Conservation (phyloP, 2,797 vertebrate species). For the Erpetoichthys calabaricus region DNA sequence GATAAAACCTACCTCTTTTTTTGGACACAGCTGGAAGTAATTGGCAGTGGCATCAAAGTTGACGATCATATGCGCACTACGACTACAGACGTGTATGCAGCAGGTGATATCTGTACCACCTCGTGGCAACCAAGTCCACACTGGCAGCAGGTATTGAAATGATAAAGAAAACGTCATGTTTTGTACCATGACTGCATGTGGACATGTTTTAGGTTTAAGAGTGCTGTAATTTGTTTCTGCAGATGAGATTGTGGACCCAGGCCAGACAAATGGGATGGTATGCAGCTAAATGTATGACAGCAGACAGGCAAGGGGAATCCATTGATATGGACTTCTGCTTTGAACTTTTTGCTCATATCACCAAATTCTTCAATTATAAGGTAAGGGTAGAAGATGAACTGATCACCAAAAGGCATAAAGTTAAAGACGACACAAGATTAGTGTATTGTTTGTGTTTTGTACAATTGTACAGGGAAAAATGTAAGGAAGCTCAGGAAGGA, state of each 20-base stretch:
- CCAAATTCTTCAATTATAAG: constrained; percentile 95
- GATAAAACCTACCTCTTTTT: too few relatives aligned
- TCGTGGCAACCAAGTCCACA: constrained; percentile 68
- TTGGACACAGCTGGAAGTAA: constrained; percentile 57
- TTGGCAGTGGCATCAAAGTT: constrained; percentile 65
- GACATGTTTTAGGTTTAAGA: neutral
- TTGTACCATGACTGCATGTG: neutral
- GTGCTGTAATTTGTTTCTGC: constrained; percentile 6
- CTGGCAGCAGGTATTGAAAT: constrained; percentile 76
- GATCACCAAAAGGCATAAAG: too few relatives aligned
- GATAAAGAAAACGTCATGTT: neutral
- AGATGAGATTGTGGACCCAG: constrained; percentile 97
- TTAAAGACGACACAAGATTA: too few relatives aligned
- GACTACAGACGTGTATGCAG: constrained; percentile 50
- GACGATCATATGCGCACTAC: constrained; percentile 77
- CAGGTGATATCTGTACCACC: constrained; percentile 76
- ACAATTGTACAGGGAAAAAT: too few relatives aligned
- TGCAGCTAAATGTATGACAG: constrained; percentile 71
- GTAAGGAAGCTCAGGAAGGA: too few relatives aligned
- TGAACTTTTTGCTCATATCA: constrained; percentile 89
- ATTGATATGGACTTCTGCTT: constrained; percentile 90
- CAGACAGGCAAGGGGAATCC: constrained; percentile 44
- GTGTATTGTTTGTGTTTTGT: too few relatives aligned
- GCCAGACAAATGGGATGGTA: constrained; percentile 95
- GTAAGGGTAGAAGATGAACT: constrained; percentile 30